Percentiles rank a stretch among this genome's conserved stretches.
Conservation (phyloP, 2,888 invertebrate species). For the Papilio elwesi region DNA sequence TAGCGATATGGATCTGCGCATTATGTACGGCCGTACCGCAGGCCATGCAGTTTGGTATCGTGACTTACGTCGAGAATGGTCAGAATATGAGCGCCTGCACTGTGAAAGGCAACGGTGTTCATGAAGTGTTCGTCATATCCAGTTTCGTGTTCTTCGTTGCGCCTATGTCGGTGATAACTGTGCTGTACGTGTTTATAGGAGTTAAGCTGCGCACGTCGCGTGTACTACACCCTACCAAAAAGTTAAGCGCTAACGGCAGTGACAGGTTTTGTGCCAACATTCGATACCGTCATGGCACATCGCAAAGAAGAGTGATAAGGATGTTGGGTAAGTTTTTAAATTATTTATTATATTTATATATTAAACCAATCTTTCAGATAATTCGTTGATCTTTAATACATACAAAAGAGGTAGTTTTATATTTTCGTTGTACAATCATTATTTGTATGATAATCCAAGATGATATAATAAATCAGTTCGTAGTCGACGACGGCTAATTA, state of each 20-base stretch:
- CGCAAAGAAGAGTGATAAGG: conserved; percentile 88
- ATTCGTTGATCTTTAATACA: too few species aligned
- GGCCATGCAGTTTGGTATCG: conserved; percentile 91
- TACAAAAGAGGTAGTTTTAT: too few species aligned
- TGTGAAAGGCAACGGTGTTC: conserved; percentile 83
- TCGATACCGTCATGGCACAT: conserved; percentile 82
- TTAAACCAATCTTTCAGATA: too few species aligned
- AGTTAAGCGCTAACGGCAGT: conserved; percentile 77
- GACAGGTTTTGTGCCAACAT: conserved; percentile 65
- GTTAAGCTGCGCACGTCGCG: conserved; percentile 87
- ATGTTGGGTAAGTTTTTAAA: conserved; percentile 89
- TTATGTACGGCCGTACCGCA: conserved; percentile 90
- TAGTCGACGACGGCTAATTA: too few species aligned
- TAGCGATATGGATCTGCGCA: conserved; percentile 91
- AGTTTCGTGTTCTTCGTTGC: conserved; percentile 92
- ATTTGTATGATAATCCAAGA: too few species aligned
- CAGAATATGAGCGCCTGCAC: conserved; percentile 82
- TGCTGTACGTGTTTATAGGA: conserved; percentile 91
- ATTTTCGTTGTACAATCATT: too few species aligned
- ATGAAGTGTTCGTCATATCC: conserved; percentile 91
- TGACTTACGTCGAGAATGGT: conserved; percentile 76
- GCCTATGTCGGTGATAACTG: conserved; percentile 94
- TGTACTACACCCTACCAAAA: conserved; percentile 84
- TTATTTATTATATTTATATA: too few species aligned
- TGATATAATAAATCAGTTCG: too few species aligned